Evolutionary conservation across 2,797 vertebrate species (phyloP).

Genomic region (Brachyalestes nurse): DNA sequence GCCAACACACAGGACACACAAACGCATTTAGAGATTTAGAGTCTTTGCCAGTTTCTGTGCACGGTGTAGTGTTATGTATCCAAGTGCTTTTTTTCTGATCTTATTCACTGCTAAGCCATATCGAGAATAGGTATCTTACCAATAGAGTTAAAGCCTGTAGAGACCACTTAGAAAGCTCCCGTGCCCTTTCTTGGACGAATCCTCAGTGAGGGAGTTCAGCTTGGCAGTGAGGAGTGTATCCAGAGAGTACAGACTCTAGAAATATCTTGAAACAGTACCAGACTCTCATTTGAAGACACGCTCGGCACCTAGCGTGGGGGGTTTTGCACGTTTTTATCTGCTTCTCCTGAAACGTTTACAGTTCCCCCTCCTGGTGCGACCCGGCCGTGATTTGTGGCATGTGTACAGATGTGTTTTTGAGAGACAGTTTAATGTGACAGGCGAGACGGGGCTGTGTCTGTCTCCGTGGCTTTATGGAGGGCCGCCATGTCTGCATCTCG

Average conservation of each 20-base stretch:
- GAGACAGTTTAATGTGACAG: conserved; percentile 61
- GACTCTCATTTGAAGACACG: conserved; percentile 27
- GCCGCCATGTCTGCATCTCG: conserved; percentile 64
- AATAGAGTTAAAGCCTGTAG: conserved; percentile 29
- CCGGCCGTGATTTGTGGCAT: conserved; percentile 57
- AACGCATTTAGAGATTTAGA: conserved; percentile 16
- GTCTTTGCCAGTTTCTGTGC: conserved; percentile 33
- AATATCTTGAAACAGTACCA: conserved; percentile 47
- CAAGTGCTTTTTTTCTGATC: conserved; percentile 19
- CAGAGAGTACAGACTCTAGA: conserved; percentile 47
- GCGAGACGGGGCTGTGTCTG: conserved; percentile 59
- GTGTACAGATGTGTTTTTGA: conserved; percentile 60
- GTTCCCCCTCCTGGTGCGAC: conserved; percentile 37
- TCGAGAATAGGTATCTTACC: conserved; percentile 34
- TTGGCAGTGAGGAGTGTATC: conserved; percentile 50
- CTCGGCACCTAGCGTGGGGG: conserved; percentile 44
- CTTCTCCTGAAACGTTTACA: conserved; percentile 55
- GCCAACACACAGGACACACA: conserved; percentile 11
- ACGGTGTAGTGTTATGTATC: conserved; percentile 3
- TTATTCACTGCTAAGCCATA: conserved; percentile 13
- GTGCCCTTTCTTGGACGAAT: conserved; percentile 50
- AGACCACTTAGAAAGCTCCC: conserved; percentile 44
- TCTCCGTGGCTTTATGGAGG: conserved; percentile 57
- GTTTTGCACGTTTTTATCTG: conserved; percentile 52
- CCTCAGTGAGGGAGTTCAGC: conserved; percentile 42